These are phyloP conservation scores for Meteorus colon DNA, from an alignment of 2,888 invertebrate genomes.

Conservation along the genomic window DNA sequence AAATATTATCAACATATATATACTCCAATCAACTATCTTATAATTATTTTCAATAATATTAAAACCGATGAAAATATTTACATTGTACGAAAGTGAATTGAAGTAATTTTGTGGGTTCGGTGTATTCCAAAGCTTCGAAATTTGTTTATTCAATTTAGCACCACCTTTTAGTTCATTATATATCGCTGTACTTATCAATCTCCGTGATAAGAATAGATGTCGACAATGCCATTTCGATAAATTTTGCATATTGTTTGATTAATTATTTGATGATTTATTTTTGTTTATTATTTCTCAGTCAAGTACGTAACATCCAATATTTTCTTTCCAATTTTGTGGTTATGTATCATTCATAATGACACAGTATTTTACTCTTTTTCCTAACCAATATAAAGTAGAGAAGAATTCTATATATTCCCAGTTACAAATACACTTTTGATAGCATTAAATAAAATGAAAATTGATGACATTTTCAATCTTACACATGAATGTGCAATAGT, in stretches of 20 bases:
- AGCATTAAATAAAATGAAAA: not conserved
- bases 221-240: constrained; percentile 56
- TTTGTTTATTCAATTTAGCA: constrained; percentile 33
- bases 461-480: constrained; percentile 9
- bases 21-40: too few relatives aligned
- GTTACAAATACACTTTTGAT: not conserved
- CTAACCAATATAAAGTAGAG: not conserved
- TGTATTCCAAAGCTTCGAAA: constrained; percentile 46
- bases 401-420: not conserved
- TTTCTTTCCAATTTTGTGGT: constrained; percentile 22
- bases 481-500: constrained; percentile 27
- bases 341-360: constrained; percentile 22
- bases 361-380: not conserved
- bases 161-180: constrained; percentile 45
- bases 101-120: constrained; percentile 40
- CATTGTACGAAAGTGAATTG: constrained; percentile 55
- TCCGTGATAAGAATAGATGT: constrained; percentile 52
- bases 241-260: constrained; percentile 63
- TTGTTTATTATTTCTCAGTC: constrained; percentile 49
- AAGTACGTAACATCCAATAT: constrained; percentile 19
- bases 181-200: constrained; percentile 47
- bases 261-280: constrained; percentile 42
- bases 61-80: constrained; percentile 44
- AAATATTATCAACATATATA: not conserved
- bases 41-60: not conserved